A percentile compares a stretch with the other conserved stretches of the same genome.
Conservation (phyloP, 2,113 vertebrate species). For the Pseudopodoces humilis region DNA sequence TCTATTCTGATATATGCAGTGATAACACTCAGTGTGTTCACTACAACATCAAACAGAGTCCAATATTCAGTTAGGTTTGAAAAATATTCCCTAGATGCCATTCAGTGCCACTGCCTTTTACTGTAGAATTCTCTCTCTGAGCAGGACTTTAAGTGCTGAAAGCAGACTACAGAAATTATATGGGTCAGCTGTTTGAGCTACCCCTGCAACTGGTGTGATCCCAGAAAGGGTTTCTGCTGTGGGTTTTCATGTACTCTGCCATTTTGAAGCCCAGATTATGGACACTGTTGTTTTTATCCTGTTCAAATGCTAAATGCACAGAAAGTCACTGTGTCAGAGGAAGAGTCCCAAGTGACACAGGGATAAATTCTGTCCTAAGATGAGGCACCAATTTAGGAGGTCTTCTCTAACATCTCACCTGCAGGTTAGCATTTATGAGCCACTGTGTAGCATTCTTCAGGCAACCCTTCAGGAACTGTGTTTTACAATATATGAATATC, state of each 20-base stretch:
- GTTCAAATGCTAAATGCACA: not conserved
- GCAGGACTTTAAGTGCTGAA: not conserved
- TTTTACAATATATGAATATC: not conserved
- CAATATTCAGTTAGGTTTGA: not conserved
- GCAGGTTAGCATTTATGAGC: not conserved
- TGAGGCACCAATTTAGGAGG: not conserved
- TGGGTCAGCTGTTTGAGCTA: not conserved
- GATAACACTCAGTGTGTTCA: not conserved
- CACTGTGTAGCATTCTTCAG: not conserved
- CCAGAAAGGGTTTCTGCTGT: not conserved
- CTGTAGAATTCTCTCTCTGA: accelerated
- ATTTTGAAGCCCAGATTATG: not conserved
- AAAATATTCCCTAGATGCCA: not conserved
- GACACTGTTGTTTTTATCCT: not conserved
- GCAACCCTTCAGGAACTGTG: not conserved
- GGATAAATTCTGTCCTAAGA: not conserved
- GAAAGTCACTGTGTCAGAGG: not conserved
- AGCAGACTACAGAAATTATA: not conserved
- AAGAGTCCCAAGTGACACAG: not conserved
- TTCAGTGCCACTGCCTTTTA: not conserved
- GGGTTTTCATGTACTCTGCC: not conserved
- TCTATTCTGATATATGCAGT: not conserved
- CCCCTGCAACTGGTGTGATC: not conserved
- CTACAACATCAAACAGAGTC: not conserved
- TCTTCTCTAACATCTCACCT: not conserved